Percentiles rank a stretch among this genome's conserved stretches.
Conservation (phyloP, 2,113 vertebrate genomes). For the Zootoca vivipara region DNA sequence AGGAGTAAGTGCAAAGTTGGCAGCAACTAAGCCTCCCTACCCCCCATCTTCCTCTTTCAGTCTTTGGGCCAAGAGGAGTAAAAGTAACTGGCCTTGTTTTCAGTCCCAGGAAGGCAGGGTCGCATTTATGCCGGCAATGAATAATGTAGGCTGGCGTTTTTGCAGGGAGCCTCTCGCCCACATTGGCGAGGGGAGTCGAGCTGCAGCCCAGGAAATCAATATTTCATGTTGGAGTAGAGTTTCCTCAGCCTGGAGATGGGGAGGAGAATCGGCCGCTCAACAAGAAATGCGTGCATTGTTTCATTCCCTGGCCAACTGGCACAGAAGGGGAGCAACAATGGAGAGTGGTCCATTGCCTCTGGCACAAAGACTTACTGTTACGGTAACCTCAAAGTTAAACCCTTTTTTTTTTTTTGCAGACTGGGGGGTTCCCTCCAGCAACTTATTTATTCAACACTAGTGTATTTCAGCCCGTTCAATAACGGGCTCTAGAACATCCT, state of each 20-base stretch:
- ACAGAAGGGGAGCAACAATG: background rate
- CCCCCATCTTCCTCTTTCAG: background rate
- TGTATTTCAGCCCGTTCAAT: too few relatives aligned
- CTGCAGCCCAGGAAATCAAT: slow-evolving; percentile 67
- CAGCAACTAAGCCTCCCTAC: rapidly evolving
- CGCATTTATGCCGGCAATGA: slow-evolving; percentile 21
- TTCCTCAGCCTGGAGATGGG: slow-evolving; percentile 28
- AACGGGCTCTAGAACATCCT: too few relatives aligned
- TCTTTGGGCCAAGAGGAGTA: background rate
- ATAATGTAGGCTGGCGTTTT: slow-evolving; percentile 67
- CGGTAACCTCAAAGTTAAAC: too few relatives aligned
- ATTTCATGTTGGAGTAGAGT: slow-evolving; percentile 68
- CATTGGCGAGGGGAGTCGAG: slow-evolving; percentile 51
- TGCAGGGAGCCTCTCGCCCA: slow-evolving; percentile 35
- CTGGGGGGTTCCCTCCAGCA: too few relatives aligned
- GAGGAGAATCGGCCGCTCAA: slow-evolving; percentile 31
- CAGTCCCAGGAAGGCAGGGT: background rate
- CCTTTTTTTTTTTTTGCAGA: too few relatives aligned
- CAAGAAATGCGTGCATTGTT: slow-evolving; percentile 10
- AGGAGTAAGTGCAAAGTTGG: background rate
- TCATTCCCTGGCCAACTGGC: background rate
- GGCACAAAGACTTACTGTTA: too few relatives aligned
- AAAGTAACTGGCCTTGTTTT: background rate
- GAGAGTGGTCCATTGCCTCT: background rate
- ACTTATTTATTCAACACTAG: too few relatives aligned